phyloP scores from a whole-genome alignment of 2,888 invertebrate species.

The Tipula unca region DNA sequence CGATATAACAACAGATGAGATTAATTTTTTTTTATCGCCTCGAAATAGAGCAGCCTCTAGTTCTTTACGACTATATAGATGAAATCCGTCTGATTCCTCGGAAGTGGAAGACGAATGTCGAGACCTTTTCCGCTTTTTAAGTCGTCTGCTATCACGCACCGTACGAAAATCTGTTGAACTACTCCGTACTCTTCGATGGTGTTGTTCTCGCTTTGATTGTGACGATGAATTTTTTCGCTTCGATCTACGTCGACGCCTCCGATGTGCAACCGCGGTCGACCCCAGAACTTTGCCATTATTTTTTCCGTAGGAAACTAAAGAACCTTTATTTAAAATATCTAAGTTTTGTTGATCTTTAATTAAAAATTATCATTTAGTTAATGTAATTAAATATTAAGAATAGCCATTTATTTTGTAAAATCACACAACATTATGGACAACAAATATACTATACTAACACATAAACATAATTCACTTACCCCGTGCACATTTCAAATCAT shows the following conservation, averaged over 20 bases:
- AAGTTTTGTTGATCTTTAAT: conserved; percentile 9
- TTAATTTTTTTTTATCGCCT: neutral
- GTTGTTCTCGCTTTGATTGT: neutral
- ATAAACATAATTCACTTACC: neutral
- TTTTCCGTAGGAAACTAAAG: conserved; percentile 10
- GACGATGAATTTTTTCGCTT: neutral
- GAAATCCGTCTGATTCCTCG: neutral
- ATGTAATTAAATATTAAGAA: neutral
- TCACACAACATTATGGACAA: neutral
- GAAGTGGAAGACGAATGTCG: neutral
- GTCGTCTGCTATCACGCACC: neutral
- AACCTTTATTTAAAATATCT: conserved; percentile 18
- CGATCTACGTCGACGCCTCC: neutral
- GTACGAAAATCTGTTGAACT: neutral
- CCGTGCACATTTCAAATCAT: neutral
- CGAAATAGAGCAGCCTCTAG: neutral
- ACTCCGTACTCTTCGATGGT: neutral
- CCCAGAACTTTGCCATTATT: neutral
- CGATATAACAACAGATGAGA: neutral
- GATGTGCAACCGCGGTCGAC: neutral
- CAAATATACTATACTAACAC: neutral
- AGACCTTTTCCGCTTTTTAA: neutral
- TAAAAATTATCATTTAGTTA: neutral
- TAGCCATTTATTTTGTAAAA: neutral
- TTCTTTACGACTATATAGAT: neutral